These are phyloP conservation scores for Argynnis bischoffii DNA, from an alignment of 2,888 invertebrate genomes.

Conservation along the genomic window DNA sequence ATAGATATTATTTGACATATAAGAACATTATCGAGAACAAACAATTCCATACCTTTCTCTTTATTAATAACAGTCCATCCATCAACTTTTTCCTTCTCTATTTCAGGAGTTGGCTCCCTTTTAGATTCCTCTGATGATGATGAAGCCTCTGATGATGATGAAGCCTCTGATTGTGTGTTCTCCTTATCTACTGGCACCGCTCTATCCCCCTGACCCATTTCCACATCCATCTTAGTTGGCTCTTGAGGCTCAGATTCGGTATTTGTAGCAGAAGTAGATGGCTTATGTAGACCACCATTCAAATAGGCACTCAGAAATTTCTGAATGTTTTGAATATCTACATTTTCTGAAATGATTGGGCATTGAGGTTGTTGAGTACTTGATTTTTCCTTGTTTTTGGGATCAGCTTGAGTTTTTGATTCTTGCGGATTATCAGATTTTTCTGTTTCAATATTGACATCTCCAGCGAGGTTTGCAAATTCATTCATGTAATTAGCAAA, in stretches of 20 bases:
- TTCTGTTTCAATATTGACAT: conserved; percentile 52
- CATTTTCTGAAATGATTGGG: conserved; percentile 36
- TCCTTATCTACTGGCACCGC: conserved; percentile 15
- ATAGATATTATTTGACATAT: not conserved
- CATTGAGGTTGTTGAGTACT: conserved; percentile 33
- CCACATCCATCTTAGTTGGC: conserved; percentile 43
- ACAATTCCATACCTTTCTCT: conserved; percentile 58
- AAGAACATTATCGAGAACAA: not conserved
- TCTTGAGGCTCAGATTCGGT: conserved; percentile 24
- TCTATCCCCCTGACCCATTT: conserved; percentile 50
- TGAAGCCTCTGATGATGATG: too few species aligned
- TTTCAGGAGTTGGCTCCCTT: conserved; percentile 38
- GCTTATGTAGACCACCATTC: conserved; percentile 29
- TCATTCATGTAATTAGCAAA: conserved; percentile 78
- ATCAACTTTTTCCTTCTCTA: conserved; percentile 53
- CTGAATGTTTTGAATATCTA: conserved; percentile 43
- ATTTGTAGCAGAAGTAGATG: conserved; percentile 35
- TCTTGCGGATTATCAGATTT: conserved; percentile 29
- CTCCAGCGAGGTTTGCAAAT: conserved; percentile 77
- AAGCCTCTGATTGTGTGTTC: conserved; percentile 32
- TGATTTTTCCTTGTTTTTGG: conserved; percentile 33
- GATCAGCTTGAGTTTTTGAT: conserved; percentile 12
- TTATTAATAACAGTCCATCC: conserved; percentile 71
- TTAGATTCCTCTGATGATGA: conserved; percentile 28
- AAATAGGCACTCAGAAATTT: conserved; percentile 44